Conservation (phyloP, 2,888 invertebrate genomes). For the Catonia carolina region DNA sequence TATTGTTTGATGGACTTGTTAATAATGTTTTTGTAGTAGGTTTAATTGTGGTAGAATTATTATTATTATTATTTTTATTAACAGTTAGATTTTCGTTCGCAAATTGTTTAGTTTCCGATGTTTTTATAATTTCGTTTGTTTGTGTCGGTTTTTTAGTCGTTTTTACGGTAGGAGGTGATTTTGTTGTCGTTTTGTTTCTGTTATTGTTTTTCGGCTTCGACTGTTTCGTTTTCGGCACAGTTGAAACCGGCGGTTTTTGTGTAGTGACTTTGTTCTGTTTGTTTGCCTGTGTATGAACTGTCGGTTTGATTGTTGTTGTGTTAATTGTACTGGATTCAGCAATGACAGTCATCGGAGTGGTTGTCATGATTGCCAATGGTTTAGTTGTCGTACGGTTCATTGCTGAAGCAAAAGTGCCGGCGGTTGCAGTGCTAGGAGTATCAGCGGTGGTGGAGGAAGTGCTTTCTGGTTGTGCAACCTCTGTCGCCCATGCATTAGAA, state of each 20-base stretch:
- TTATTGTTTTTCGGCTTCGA: constrained; percentile 35
- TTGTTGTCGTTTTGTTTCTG: constrained; percentile 5
- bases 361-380: neutral
- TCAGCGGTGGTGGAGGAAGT: neutral
- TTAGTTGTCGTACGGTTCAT: no score
- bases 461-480: constrained; percentile 4
- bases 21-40: constrained; percentile 43
- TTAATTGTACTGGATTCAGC: constrained; percentile 25
- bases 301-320: constrained; percentile 39
- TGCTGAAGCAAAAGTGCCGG: constrained; percentile 6
- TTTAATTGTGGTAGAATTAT: neutral
- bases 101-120: no score
- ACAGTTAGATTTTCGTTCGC: no score
- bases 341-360: constrained; percentile 18
- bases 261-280: no score
- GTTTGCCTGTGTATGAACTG: constrained; percentile 42
- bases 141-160: no score
- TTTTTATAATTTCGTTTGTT: no score
- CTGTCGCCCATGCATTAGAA: constrained; percentile 1
- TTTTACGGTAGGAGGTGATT: neutral
- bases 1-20: constrained; percentile 37
- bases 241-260: constrained; percentile 42
- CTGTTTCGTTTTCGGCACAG: no score
- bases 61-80: no score
- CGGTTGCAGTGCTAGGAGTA: constrained; percentile 12